These are phyloP conservation scores for Sander lucioperca DNA, from an alignment of 2,113 vertebrate species.

Conservation along the genomic window DNA sequence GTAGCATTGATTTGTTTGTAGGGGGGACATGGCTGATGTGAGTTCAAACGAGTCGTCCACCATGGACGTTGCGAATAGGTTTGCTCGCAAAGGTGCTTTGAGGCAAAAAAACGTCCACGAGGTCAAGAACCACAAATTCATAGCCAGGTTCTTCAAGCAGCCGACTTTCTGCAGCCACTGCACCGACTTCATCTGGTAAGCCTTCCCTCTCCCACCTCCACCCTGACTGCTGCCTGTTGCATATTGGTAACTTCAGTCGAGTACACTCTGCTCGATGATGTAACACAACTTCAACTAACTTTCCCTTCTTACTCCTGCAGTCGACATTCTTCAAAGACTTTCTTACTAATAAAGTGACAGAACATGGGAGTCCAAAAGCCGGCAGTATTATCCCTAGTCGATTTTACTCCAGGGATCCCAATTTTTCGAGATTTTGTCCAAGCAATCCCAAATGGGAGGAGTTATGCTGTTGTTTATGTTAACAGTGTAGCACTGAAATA, in stretches of 20 bases:
- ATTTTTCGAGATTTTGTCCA: background rate
- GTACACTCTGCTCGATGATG: slow-evolving; percentile 35
- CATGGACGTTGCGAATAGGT: slow-evolving; percentile 89
- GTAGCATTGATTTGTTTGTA: slow-evolving; percentile 19
- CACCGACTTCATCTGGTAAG: slow-evolving; percentile 92
- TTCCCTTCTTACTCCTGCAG: background rate
- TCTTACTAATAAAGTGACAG: background rate
- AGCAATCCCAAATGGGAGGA: slow-evolving; percentile 51
- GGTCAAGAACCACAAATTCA: slow-evolving; percentile 91
- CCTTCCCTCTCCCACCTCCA: slow-evolving; percentile 20
- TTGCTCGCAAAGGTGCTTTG: slow-evolving; percentile 91
- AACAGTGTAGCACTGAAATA: background rate
- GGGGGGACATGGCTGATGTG: slow-evolving; percentile 89
- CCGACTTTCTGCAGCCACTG: slow-evolving; percentile 92
- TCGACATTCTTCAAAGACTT: background rate
- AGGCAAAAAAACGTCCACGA: slow-evolving; percentile 92
- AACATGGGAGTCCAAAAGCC: background rate
- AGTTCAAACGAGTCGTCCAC: slow-evolving; percentile 86
- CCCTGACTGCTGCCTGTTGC: slow-evolving; percentile 72
- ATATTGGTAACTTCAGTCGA: slow-evolving; percentile 51
- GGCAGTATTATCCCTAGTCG: rapidly evolving
- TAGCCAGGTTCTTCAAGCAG: slow-evolving; percentile 90
- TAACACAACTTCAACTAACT: slow-evolving; percentile 56
- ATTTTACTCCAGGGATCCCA: background rate
- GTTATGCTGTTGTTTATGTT: slow-evolving; percentile 32